Base-by-base conservation (phyloP, 1,140 invertebrate species). In the Geopemphigus sp. region DNA sequence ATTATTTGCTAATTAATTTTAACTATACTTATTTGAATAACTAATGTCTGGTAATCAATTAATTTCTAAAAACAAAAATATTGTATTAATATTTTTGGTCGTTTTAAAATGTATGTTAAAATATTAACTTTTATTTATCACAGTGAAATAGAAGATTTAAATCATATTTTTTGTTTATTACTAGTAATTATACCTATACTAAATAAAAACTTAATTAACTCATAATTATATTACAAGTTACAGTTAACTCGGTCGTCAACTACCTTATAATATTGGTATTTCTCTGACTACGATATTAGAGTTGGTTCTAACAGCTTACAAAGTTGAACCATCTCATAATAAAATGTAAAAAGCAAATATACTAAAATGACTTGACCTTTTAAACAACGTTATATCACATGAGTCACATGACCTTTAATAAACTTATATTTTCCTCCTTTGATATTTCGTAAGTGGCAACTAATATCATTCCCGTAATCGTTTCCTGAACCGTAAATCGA, bases 341-440 rank as follows among this genome's bases (percentile, higher is more conserved):
- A 61, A 61, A 61, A 61, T 1, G 24, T 5, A 19, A 61, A 29
- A n/a, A 11, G n/a, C 32, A 64, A 39, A 39, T 6, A 66, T 24
- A 24, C 2, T 47, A 70, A 70, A 54, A 54, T 26, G 4, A 6
- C 29, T 54, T 54, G 68, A 72, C 68, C 68, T 72, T 72, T 72
- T 72, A 5, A 11, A 72, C 26, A 53, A 17, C 50, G 19, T 54
- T 53, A 53, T 19, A 29, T 24, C 39, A 17, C 39, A 50, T 29
- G 17, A 54, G 17, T 29, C 6, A 8, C 12, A 53, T 72, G 68
- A 72, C 68, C 68, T 72, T 72, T 72, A 54, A 54, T 53, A 54
- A 53, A 72, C 47, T 70, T 50, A 53, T 29, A 68, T 68, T 54
- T 54, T 39, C 1, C 11, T 29, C 3, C 17, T 14, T 10, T 54